Base-by-base conservation (phyloP, 2,797 vertebrate species). In the Macropodus opercularis region DNA sequence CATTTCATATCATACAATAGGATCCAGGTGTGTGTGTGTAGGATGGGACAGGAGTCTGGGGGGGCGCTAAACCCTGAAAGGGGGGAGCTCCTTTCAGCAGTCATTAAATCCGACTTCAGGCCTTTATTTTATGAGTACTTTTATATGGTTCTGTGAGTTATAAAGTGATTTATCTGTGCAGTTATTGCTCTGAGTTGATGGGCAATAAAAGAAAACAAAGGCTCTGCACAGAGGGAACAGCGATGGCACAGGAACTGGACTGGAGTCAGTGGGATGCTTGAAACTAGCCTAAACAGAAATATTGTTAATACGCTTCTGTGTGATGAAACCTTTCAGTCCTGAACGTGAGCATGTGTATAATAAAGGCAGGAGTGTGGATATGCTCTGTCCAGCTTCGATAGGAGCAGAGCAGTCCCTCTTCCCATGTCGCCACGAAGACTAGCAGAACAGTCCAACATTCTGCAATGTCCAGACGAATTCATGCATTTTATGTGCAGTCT, bases 1-100 rank as follows among this genome's bases (percentile, higher is more conserved):
- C 39, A 67, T 63, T 63, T 49, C 52, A 26, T 47, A 67, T 42
- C 29, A 24, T 39, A 58, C 41, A 59, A 39, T 23, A 29, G 34
- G 26, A 47, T 36, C 15, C 24, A 53, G 46, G 56, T 17, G 35
- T 26, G 10, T 42, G 21, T 44, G 12, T 5, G 31, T 32, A 35
- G 15, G 5, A 15, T 5, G 34, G 34, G 14, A n/a, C 4, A 15
- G 34, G 34, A 15, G 10, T 12, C 34, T 11, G 6, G 17, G 19
- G 15, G 38, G n/a, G 15, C 15, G 14, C 14, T 6, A n/a, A 35
- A 7, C 49, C 39, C 65, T n/a, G 26, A 3, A 18, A 29, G 49
- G 43, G 43, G 38, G 38, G 17, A 15, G 17, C 26, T 48, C 36
- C 57, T 58, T 31, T 39, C 19, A 35, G 18, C 40, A 22, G 34